Evolutionary conservation across 2,797 vertebrate species (phyloP).

Genomic region (Brachymystax lenok): DNA sequence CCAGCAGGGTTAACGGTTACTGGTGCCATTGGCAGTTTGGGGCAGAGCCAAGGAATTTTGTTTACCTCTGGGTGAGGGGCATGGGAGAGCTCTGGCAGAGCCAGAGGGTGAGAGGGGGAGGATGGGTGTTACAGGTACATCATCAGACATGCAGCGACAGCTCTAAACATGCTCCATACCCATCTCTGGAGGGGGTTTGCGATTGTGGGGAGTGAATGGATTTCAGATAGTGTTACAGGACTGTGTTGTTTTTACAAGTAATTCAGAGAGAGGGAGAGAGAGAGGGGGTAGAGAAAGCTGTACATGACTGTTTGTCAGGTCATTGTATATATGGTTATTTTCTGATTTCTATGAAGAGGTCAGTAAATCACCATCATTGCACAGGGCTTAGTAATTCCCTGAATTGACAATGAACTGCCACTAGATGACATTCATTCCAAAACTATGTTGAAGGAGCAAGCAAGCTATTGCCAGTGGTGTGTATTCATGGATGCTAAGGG

Average conservation of each 20-base stretch:
- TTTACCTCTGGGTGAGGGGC: slow-evolving; percentile 61
- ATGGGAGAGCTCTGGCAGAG: slow-evolving; percentile 59
- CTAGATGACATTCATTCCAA: slow-evolving; percentile 33
- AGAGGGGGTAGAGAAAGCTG: too few relatives aligned
- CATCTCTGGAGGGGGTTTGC: background rate
- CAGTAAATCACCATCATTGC: background rate
- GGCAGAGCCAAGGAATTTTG: slow-evolving; percentile 67
- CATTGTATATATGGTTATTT: background rate
- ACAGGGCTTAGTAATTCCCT: background rate
- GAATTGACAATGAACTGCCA: slow-evolving; percentile 21
- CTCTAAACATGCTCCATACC: background rate
- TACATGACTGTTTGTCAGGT: background rate
- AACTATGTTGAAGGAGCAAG: background rate
- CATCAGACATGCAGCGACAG: background rate
- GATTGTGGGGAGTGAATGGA: background rate
- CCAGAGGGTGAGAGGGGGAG: slow-evolving; percentile 24
- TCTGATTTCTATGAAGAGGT: background rate
- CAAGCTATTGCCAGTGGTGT: too few relatives aligned
- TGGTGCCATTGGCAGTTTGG: background rate
- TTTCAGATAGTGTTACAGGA: slow-evolving; percentile 8
- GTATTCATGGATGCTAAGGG: too few relatives aligned
- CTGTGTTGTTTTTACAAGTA: background rate
- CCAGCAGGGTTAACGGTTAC: too few relatives aligned
- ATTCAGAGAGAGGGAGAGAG: background rate
- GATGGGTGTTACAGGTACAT: slow-evolving; percentile 27